Evolutionary conservation across 2,797 vertebrate species (phyloP), one percentile per base, ranked within the genome.

Genomic region (Pelochelys cantorii): DNA sequence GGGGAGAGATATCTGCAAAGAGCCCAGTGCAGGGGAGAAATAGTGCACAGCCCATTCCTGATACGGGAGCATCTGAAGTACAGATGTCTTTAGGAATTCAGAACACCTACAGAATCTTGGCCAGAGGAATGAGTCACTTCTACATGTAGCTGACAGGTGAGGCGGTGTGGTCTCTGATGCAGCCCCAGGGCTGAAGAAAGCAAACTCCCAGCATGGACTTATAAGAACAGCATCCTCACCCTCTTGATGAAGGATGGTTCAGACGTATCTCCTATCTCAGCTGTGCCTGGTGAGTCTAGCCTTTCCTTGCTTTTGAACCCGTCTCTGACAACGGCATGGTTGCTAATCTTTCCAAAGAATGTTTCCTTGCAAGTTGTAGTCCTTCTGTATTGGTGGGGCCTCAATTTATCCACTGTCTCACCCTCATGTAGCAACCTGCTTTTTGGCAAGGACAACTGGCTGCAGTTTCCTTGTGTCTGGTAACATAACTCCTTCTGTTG

Each of bases 381-480:
- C 31, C 85, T 81, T 59, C 68, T 80, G 71, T 78, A 2, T 2
- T 0, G 0, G 23, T 13, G 87, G 93, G 81, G 86, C 90, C 37
- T 84, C 15, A 75, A 55, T 60, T 80, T 54, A 57, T 60, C 81
- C 90, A 74, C 75, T n/a, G 13, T 10, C 87, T 81, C 81, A 2
- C 54, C 7, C 79, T 7, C 0, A 0, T 3, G 68, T 1, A 94
- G 85, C 91, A 79, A 3, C 81, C 88, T 34, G 81, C 53, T 15
- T 2, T 86, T 93, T 96, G 95, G 93, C 93, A 79, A 71, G 27
- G 31, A 20, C 11, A 86, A 23, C 83, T 95, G 96, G 92, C 90
- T 59, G 87, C 79, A 0, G 4, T 74, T 79, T 79, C 85, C 91
- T 82, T 0, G 0, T 59, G 42, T 90, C 92, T 95, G 96, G 95